Evolutionary conservation across 1,140 invertebrate species (phyloP), one percentile per base, ranked within the genome.

Genomic region (Kradibia gibbosae): DNA sequence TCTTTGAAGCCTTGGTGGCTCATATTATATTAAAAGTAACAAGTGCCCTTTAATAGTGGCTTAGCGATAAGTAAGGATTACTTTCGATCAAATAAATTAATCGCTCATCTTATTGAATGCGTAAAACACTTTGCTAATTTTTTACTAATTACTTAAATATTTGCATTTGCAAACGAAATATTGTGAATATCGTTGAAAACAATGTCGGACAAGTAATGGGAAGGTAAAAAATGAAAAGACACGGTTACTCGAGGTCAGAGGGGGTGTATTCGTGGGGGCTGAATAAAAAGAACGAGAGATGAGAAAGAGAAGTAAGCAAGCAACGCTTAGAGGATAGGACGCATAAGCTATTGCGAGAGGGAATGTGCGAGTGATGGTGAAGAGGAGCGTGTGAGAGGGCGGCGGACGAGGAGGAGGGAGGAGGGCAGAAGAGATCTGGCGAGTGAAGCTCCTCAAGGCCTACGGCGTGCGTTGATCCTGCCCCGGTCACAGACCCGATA

Each of bases 401-500:
- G 65, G 76, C 3, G 50, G 20, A 53, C 13, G 57, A 50, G 65
- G 48, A 67, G 57, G n/a, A 67, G 73, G 20, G 50, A 34, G 42
- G 76, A 55, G 39, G 62, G 15, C 34, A 55, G 57, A 20, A 60
- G 8, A 80, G 79, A 75, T 84, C 50, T 70, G 76, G 82, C n/a
- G 81, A 74, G 25, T 73, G 83, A 70, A 85, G 85, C 84, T 86
- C 87, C 86, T 90, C 90, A 91, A 91, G 90, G 90, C 90, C 89
- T 86, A 83, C 76, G 83, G 88, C 90, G 90, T 90, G 85, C 90
- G 88, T 90, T 91, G 90, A 90, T 91, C 90, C 86, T 90, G 45
- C 80, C 86, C 87, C 89, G 90, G 89, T 91, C 90, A 90, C 87
- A 88, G 89, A 91, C 90, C 89, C 85, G 84, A 72, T 84, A 83